Evolutionary conservation across 92 coral and sea anemone genomes (phyloP).

Genomic region (Porites divaricata): DNA sequence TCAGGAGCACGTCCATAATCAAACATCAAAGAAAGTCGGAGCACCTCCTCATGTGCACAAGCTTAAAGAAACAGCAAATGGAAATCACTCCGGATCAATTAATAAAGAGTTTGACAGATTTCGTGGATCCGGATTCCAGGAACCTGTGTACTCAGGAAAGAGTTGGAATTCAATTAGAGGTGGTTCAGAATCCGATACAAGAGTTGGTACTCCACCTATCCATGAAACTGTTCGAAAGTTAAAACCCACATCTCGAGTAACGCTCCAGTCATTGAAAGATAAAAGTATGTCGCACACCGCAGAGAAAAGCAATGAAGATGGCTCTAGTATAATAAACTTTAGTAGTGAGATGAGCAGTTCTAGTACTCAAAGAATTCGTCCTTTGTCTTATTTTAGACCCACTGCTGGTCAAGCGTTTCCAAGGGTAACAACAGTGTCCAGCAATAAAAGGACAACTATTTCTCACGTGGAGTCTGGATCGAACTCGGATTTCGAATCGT

Average conservation of each 20-base stretch:
- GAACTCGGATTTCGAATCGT: not conserved
- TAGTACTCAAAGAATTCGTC: not conserved
- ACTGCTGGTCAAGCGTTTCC: not conserved
- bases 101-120: not conserved
- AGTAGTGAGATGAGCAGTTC: not conserved
- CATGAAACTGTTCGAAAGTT: not conserved
- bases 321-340: not conserved
- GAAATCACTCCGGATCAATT: not conserved
- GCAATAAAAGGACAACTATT: slow-evolving; percentile 22
- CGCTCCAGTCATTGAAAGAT: not conserved
- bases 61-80: not conserved
- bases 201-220: not conserved
- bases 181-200: not conserved
- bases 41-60: not conserved
- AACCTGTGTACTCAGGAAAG: not conserved
- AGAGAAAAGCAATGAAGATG: slow-evolving; percentile 10
- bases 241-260: not conserved
- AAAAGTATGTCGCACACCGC: slow-evolving; percentile 8
- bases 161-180: not conserved
- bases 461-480: not conserved
- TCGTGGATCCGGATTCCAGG: not conserved
- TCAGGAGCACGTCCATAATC: not conserved
- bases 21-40: not conserved
- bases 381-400: not conserved
- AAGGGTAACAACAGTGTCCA: not conserved